These are phyloP conservation scores for Pyralis farinalis DNA, from an alignment of 2,888 invertebrate genomes.

Conservation along the genomic window DNA sequence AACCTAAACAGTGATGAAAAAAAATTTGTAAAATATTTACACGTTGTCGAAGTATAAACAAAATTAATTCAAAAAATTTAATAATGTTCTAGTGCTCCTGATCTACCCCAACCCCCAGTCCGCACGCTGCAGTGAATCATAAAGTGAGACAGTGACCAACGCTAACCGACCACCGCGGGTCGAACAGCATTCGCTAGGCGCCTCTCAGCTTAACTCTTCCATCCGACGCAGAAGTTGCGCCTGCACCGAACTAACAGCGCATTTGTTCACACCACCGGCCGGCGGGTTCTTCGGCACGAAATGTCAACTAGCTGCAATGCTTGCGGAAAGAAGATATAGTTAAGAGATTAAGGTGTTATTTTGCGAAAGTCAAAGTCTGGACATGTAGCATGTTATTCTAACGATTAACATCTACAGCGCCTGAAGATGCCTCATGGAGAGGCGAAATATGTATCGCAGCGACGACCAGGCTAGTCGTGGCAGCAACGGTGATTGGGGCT, in stretches of 20 bases:
- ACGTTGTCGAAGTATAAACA: background rate
- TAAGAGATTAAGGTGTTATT: no score
- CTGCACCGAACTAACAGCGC: no score
- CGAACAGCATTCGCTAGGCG: background rate
- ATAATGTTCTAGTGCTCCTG: background rate
- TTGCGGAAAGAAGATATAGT: background rate
- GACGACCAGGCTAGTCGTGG: no score
- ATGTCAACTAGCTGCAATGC: background rate
- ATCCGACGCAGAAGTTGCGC: no score
- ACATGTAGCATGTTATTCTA: no score
- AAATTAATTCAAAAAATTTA: background rate
- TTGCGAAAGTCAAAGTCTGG: no score
- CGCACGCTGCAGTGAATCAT: background rate
- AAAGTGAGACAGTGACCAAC: no score
- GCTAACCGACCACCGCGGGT: background rate
- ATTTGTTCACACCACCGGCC: no score
- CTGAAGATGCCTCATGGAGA: no score
- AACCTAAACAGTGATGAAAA: background rate
- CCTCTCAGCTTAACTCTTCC: background rate
- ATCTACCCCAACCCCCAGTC: background rate
- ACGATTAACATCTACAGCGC: no score
- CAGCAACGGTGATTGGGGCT: no score
- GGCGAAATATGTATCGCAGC: no score
- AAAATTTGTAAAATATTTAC: background rate
- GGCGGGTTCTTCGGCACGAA: background rate